Base-by-base conservation (phyloP, 2,888 invertebrate genomes). In the Boloria selene region DNA sequence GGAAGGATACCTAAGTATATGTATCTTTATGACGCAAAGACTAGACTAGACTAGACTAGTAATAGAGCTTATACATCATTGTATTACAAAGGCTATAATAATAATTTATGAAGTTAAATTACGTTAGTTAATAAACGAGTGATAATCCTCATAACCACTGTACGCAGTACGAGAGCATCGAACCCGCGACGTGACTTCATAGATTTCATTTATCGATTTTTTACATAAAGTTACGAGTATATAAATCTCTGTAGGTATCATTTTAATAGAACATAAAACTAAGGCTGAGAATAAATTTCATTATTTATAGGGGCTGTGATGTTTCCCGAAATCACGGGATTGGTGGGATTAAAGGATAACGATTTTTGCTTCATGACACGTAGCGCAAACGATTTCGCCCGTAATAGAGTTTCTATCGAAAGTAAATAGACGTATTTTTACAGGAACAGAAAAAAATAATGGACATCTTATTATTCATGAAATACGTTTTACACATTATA, bases 371-470 rank as follows among this genome's bases (percentile, higher is more conserved):
- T 31, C 51, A 59, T 16, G 59, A 22, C 51, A 51, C 52, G 52
- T 38, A 52, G 38, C 47, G 52, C 45, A 13, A 53, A 38, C 38
- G 58, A 53, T 50, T 10, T 56, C 17, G 50, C n/a, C 52, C 51
- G 7, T 64, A 53, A 64, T 64, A 45, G 64, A 52, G 17, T 59
- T 59, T 52, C 64, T 52, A 53, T 38, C 45, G 58, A 52, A 59
- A 52, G 18, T 47, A 64, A 64, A 51, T 55, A 47, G 44, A 51
- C 16, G 13, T 58, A n/a, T 52, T 64, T 64, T 62, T 18, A 47
- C 26, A 31, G 59, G 6, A 49, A 49, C 16, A 16, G 14, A 49
- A 49, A 49, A 47, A 59, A 42, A 14, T 22, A 56, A 44, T 45
- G 26, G 5, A 18, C 5, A 4, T 16, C 3, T 45, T 26, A 22